Base-by-base conservation (phyloP, 2,888 invertebrate genomes). In the Plagodis dolabraria region DNA sequence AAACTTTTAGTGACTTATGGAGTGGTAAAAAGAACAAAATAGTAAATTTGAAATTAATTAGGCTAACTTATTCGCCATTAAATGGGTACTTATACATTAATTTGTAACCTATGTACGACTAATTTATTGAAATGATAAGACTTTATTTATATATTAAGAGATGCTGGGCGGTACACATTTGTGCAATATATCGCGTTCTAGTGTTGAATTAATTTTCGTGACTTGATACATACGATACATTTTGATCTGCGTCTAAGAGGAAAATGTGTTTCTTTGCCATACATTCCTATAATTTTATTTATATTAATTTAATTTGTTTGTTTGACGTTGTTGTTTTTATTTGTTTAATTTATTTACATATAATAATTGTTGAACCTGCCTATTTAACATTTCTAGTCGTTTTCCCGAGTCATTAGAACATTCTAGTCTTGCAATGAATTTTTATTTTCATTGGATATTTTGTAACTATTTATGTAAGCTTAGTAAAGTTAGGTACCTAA, bases 241-340 rank as follows among this genome's bases (percentile, higher is more conserved):
- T 54, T 56, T 52, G 11, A 53, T 47, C 42, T 11, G 53, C 51
- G 57, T 57, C 61, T 40, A 56, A 52, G 52, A 64, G 64, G 65
- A 58, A 64, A 44, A 9, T 7, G 47, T 55, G 46, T 43, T 53
- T 56, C 56, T 33, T 33, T 61, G 67, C 64, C 69, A 75, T 75
- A 83, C 83, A 84, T 85, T 85, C 83, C 83, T 79, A 45, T 78
- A 76, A 76, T 74, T 75, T 77, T 47, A 63, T 58, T 63, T 56
- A 51, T 47, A 72, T 65, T 10, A 40, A 68, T 63, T 61, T 63
- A 61, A 50, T 63, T 56, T 61, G 34, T 43, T 71, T 72, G 70
- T 75, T 62, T 69, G 63, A 42, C 53, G 36, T 76, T 80, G 77
- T 82, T 83, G 74, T 77, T 9, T 9, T 36, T 7, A 36, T 36